Percentiles rank a stretch among this genome's conserved stretches.
Evolutionary conservation across 2,888 invertebrate species (phyloP).

Genomic region (Xiphydria camelus): DNA sequence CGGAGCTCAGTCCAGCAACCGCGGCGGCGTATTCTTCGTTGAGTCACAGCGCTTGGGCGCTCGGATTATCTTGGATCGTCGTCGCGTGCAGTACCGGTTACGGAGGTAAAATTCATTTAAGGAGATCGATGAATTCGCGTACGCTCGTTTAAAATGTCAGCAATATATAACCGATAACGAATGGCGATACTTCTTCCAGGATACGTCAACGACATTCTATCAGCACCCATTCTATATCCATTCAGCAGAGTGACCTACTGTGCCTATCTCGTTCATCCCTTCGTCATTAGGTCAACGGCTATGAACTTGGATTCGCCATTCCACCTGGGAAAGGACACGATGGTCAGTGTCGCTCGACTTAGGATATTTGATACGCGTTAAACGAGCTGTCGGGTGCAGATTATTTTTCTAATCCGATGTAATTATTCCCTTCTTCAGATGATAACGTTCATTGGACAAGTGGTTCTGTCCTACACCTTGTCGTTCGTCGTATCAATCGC

Average conservation of each 20-base stretch:
- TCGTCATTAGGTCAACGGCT: conserved; percentile 77
- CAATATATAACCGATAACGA: too few species aligned
- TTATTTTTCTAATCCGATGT: neutral
- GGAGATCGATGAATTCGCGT: too few species aligned
- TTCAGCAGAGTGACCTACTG: conserved; percentile 87
- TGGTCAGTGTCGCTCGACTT: conserved; percentile 61
- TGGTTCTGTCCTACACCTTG: conserved; percentile 76
- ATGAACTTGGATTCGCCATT: conserved; percentile 82
- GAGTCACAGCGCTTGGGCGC: conserved; percentile 83
- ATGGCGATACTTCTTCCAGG: conserved; percentile 51
- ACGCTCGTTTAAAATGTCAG: neutral
- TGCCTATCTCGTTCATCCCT: conserved; percentile 82
- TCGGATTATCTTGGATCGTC: conserved; percentile 81
- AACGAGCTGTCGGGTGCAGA: too few species aligned
- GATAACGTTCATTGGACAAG: conserved; percentile 78
- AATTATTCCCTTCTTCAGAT: conserved; percentile 60
- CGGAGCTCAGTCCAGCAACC: conserved; percentile 68
- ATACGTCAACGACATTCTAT: conserved; percentile 71
- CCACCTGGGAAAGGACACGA: conserved; percentile 77
- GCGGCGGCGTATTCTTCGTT: conserved; percentile 81
- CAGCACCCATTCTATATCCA: conserved; percentile 78
- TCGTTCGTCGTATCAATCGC: conserved; percentile 79
- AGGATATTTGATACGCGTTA: neutral
- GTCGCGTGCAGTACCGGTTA: conserved; percentile 83
- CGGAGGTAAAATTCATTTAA: conserved; percentile 71